These are phyloP conservation scores for Orius insidiosus DNA, from an alignment of 1,140 invertebrate species.

Conservation along the genomic window DNA sequence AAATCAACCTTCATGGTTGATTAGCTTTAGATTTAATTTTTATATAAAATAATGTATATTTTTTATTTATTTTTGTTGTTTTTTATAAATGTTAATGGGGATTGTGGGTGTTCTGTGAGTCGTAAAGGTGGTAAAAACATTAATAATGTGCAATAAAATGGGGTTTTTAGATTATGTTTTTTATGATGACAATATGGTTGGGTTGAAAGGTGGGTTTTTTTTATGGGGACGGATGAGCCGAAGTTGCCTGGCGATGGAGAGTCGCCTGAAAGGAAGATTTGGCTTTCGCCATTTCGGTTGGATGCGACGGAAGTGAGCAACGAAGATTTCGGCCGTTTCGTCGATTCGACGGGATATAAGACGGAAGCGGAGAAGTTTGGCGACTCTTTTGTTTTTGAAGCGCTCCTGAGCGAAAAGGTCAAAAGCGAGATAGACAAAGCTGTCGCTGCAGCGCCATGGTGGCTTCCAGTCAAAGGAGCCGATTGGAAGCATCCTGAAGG, in stretches of 20 bases:
- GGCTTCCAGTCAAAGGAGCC: conserved; percentile 62
- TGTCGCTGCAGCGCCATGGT: conserved; percentile 74
- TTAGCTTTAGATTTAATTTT: no score
- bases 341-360: conserved; percentile 49
- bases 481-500: conserved; percentile 76
- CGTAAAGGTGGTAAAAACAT: no score
- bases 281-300: conserved; percentile 58
- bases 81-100: no score
- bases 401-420: conserved; percentile 46
- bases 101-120: no score
- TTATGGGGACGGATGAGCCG: conserved; percentile 67
- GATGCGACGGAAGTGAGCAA: conserved; percentile 81
- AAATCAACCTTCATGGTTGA: no score
- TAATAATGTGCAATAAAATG: no score
- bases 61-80: no score
- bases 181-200: conserved; percentile 38
- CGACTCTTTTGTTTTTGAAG: conserved; percentile 83
- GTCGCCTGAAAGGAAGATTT: conserved; percentile 51
- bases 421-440: conserved; percentile 49
- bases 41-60: no score
- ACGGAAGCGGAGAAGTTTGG: conserved; percentile 88
- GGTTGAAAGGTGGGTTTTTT: conserved; percentile 49
- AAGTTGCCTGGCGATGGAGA: conserved; percentile 69
- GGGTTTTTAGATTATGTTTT: no score
- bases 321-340: conserved; percentile 57